These are phyloP conservation scores for Delichon dasypus DNA, from an alignment of 2,797 vertebrate genomes.

Conservation along the genomic window DNA sequence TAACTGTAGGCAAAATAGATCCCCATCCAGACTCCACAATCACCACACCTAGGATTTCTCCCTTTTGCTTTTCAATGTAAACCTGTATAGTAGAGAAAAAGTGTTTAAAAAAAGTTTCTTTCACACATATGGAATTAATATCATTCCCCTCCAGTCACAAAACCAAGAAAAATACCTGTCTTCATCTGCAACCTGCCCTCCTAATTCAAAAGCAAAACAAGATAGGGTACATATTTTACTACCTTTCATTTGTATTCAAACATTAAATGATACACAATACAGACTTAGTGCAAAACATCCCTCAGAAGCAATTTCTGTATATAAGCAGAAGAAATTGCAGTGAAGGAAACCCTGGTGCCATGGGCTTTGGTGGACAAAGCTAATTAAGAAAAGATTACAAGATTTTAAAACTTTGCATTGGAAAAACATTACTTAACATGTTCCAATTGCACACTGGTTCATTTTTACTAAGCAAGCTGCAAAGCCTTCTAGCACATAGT, in stretches of 20 bases:
- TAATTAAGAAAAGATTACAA: not conserved
- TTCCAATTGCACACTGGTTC: not conserved
- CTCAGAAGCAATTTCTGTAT: not conserved
- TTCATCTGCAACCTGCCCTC: not conserved
- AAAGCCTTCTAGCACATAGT: not conserved
- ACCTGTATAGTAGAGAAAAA: conserved; percentile 77
- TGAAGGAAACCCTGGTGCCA: not conserved
- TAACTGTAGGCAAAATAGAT: conserved; percentile 95
- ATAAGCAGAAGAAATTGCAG: not conserved
- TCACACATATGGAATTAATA: not conserved
- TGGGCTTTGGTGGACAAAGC: not conserved
- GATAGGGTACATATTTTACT: not conserved
- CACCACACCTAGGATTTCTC: conserved; percentile 93
- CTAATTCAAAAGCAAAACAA: not conserved
- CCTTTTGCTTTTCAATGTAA: conserved; percentile 93
- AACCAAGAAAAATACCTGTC: not conserved
- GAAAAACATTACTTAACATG: not conserved
- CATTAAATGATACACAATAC: not conserved
- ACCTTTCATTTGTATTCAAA: not conserved
- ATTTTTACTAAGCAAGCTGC: not conserved
- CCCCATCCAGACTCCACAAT: conserved; percentile 98
- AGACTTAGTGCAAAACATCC: not conserved
- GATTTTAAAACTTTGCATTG: not conserved
- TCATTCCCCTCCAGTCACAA: not conserved
- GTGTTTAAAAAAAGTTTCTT: not conserved